Base-by-base conservation (phyloP, 2,113 vertebrate species). In the Tapirus terrestris region DNA sequence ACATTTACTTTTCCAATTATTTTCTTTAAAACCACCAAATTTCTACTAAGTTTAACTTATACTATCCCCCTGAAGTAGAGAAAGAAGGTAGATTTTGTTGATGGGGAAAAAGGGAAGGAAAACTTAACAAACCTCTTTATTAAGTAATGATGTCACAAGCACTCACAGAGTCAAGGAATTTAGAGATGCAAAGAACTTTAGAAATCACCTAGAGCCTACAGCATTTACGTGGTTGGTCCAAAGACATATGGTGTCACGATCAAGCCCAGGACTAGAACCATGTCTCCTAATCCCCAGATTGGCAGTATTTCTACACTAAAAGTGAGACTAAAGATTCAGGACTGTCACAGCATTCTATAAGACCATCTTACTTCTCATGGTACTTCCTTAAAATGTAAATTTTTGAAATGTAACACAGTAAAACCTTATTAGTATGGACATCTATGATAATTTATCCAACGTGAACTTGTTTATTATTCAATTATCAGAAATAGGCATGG, bases 21-120 rank as follows among this genome's bases (percentile, higher is more conserved):
- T 63, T 79, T 88, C 43, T 73, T 96, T 73, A 89, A 95, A 86
- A 93, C 23, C 17, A 94, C 23, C 33, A 86, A 60, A 76, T 56
- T 87, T 96, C 43, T 56, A 36, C 21, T 87, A 75, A 92, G 4
- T 92, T 70, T 89, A 89, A 92, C 43, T 92, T 82, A 25, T 2
- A 90, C n/a, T 51, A 56, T 8, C 23, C 67, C 31, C 75, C 45
- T 76, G 27, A 96, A 67, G 23, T 7, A 68, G 5, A 92, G 21
- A 79, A 51, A 80, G 53, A 84, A 92, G 56, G 58, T 8, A 63
- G 73, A 51, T 68, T 89, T 81, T 93, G 33, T 82, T 85, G 39
- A 93, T 23, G 8, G 68, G 76, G 53, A 53, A 81, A 94, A 84
- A 68, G 53, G 27, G 70, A 70, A 48, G 36, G n/a, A 94, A 83